Evolutionary conservation across 2,797 vertebrate species (phyloP), one percentile per base, ranked within the genome.

Genomic region (Potorous gilbertii): DNA sequence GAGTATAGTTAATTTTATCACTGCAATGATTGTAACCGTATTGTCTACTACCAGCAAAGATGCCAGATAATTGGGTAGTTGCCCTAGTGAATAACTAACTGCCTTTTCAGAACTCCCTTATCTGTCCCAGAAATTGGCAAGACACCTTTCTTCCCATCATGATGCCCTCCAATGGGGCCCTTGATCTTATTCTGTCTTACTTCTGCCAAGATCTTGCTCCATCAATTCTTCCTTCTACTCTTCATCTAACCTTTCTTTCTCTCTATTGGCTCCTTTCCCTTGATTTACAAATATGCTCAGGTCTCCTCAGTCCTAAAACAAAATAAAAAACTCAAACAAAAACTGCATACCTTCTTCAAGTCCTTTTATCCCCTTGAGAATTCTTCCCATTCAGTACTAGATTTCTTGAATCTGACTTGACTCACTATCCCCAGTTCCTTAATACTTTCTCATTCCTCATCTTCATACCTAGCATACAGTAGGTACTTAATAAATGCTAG

Each of bases 171-270:
- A 81, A 10, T 27, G 24, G 21, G 46, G 40, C 40, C 74, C 8
- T 81, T 40, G 31, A 81, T 81, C n/a, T 81, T 81, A 81, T 46
- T 24, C 21, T 8, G 27, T 81, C 40, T 81, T 81, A 46, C 21
- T 81, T 46, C 74, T 81, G 74, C 21, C 40, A 46, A 81, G 74
- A 46, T 46, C 74, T 46, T 81, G 40, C 74, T 81, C 74, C 40
- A 81, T 81, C 74, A 81, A 46, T 81, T 46, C 74, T 81, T 81
- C 40, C 40, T 81, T 81, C 40, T 81, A 81, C 27, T 81, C 40
- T 81, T 81, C 74, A 81, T 81, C 74, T 81, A 81, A 81, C 74
- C n/a, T 81, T 81, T 81, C n/a, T 81, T 81, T 40, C 74, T 40
- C 21, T 81, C 74, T 81, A 81, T 24, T 81, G 74, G n/a, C 21